These are phyloP conservation scores for Catostylus mosaicus DNA, from an alignment of 30 jellyfish, hydroid and myxozoan species.

Conservation along the genomic window DNA sequence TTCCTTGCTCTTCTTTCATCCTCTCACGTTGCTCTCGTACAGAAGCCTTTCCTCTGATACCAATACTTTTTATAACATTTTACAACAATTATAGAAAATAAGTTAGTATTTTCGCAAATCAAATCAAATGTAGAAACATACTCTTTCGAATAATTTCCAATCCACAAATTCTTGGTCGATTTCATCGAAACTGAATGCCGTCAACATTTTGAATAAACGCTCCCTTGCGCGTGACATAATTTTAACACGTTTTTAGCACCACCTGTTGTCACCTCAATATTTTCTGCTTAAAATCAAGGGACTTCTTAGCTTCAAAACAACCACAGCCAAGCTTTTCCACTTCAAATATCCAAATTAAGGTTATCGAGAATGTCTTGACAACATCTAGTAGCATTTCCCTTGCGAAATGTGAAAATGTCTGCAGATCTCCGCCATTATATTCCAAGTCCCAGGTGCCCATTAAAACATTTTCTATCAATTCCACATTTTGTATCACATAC, in stretches of 20 bases:
- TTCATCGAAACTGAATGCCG: slow-evolving; percentile 64
- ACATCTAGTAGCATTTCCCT: too few relatives aligned
- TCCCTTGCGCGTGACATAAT: slow-evolving; percentile 31
- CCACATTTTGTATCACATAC: too few relatives aligned
- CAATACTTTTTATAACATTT: background rate
- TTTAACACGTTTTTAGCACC: slow-evolving; percentile 5
- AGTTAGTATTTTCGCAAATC: background rate
- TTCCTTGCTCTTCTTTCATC: too few relatives aligned
- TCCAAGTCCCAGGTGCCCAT: too few relatives aligned
- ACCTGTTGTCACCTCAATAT: slow-evolving; percentile 34
- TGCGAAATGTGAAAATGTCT: too few relatives aligned
- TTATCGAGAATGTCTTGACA: too few relatives aligned
- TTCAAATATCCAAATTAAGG: too few relatives aligned
- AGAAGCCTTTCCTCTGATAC: too few relatives aligned
- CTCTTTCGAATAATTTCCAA: slow-evolving; percentile 39
- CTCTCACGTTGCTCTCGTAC: too few relatives aligned
- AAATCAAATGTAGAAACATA: background rate
- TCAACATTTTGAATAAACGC: slow-evolving; percentile 48
- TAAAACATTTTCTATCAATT: too few relatives aligned
- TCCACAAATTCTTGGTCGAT: slow-evolving; percentile 45
- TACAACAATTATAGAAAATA: background rate
- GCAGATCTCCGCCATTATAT: too few relatives aligned
- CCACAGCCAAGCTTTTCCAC: background rate
- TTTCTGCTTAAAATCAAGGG: slow-evolving; percentile 16
- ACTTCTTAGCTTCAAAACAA: background rate